These are phyloP conservation scores for Pocillopora verrucosa DNA, from an alignment of 64 coral and sea anemone species.

Conservation along the genomic window DNA sequence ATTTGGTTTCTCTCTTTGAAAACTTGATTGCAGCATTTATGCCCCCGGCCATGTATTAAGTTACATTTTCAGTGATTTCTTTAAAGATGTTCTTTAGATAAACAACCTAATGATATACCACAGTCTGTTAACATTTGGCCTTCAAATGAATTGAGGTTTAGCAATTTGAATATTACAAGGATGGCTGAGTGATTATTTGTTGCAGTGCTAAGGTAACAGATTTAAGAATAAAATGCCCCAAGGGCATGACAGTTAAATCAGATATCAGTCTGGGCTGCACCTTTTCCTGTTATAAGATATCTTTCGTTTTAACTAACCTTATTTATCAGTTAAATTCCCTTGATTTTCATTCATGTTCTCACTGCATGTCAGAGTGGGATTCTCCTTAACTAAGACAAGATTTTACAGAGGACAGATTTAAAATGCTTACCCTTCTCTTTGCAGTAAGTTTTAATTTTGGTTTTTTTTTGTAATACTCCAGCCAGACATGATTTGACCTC, in stretches of 20 bases:
- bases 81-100: too few relatives aligned
- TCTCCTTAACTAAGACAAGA: slow-evolving; percentile 13
- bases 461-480: not conserved
- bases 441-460: slow-evolving; percentile 36
- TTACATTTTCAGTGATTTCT: not conserved
- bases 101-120: too few relatives aligned
- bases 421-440: slow-evolving; percentile 54
- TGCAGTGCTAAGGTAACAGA: too few relatives aligned
- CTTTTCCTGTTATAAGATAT: slow-evolving; percentile 13
- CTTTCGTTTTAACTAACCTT: not conserved
- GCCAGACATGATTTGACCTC: slow-evolving; percentile 15
- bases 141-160: not conserved
- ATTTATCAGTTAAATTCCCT: not conserved
- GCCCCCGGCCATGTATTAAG: too few relatives aligned
- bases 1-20: too few relatives aligned
- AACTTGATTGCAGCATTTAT: too few relatives aligned
- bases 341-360: not conserved
- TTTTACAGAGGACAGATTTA: slow-evolving; percentile 2
- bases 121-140: not conserved
- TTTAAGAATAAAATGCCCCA: too few relatives aligned
- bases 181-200: too few relatives aligned
- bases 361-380: slow-evolving; percentile 28
- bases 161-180: too few relatives aligned
- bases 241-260: too few relatives aligned
- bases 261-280: not conserved